phyloP scores from a whole-genome alignment of 2,797 vertebrate species.

The Pelochelys cantorii region DNA sequence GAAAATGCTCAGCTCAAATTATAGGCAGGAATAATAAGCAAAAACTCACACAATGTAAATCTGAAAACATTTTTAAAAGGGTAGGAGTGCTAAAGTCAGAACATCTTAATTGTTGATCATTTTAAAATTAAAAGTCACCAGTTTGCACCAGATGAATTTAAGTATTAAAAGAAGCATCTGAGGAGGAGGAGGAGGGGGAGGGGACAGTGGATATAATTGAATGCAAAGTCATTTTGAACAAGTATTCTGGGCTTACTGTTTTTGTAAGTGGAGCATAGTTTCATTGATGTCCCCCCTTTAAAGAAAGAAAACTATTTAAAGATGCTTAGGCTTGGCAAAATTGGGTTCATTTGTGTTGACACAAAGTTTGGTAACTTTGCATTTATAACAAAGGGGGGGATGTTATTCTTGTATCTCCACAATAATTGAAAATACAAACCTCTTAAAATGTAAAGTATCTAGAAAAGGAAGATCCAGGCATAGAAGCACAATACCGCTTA shows the following conservation, averaged over 20 bases:
- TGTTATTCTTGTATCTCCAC: constrained; percentile 32
- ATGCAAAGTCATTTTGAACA: constrained; percentile 5
- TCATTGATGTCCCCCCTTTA: constrained; percentile 10
- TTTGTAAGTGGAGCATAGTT: constrained; percentile 46
- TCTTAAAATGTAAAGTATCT: constrained; percentile 49
- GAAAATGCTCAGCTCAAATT: background rate
- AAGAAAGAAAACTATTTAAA: constrained; percentile 12
- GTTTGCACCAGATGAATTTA: background rate
- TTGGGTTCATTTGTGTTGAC: constrained; percentile 38
- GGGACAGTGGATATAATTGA: constrained; percentile 34
- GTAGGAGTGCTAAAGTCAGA: background rate
- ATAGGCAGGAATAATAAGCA: background rate
- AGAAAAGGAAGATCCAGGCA: constrained; percentile 32
- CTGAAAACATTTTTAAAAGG: background rate
- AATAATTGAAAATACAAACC: constrained; percentile 50
- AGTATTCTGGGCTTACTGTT: constrained; percentile 42
- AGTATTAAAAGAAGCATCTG: background rate
- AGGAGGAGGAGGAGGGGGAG: background rate
- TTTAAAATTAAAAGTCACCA: background rate
- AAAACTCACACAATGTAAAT: background rate
- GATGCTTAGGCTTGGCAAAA: background rate
- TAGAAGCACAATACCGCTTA: constrained; percentile 38
- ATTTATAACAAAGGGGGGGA: constrained; percentile 16
- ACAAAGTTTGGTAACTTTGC: constrained; percentile 39
- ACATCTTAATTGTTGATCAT: background rate